Evolutionary conservation across 2,113 vertebrate genomes (phyloP), one percentile per base, ranked within the genome.

Genomic region (Lophotis ruficrista): DNA sequence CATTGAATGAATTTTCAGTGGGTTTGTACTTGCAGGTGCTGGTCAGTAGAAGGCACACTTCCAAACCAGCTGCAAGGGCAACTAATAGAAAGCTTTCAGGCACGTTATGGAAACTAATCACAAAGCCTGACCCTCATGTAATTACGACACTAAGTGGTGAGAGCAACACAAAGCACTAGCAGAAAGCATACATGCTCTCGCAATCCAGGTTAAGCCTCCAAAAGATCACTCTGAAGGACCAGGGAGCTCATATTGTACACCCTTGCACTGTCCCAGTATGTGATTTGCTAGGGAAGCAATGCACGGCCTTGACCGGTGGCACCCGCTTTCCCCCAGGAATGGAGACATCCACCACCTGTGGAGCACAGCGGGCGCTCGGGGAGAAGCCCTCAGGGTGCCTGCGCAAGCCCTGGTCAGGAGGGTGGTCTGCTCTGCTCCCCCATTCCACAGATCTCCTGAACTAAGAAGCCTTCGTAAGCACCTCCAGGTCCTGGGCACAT

Each of bases 301-400:
- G 4, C 17, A 5, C 16, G 31, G 38, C 33, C 38, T 14, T 0
- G 2, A 33, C 1, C 1, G 4, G 30, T 33, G 56, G 31, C 31
- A 76, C 25, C 24, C 37, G 33, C n/a, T 51, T 73, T 78, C 12
- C 58, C 66, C 48, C 3, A 3, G 82, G 45, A 65, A 66, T 11
- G 37, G 35, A 75, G 3, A 62, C 27, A 27, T 60, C 35, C 41
- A 51, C 5, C 43, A 16, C 38, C 30, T n/a, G 38, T 57, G 6
- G 6, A 33, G 43, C 3, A 1, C 38, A 28, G 56, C 0, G 1
- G 19, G 57, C 1, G 1, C 21, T 61, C 1, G 1, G 7, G 30
- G 47, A 83, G 62, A 86, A 86, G 57, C 6, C 0, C 35, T 28
- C 21, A 38, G 30, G 20, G 24, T 48, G 45, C 27, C 64, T 61